Evolutionary conservation across 1,140 invertebrate species (phyloP), one percentile per base, ranked within the genome.

Genomic region (Lineus longissimus): DNA sequence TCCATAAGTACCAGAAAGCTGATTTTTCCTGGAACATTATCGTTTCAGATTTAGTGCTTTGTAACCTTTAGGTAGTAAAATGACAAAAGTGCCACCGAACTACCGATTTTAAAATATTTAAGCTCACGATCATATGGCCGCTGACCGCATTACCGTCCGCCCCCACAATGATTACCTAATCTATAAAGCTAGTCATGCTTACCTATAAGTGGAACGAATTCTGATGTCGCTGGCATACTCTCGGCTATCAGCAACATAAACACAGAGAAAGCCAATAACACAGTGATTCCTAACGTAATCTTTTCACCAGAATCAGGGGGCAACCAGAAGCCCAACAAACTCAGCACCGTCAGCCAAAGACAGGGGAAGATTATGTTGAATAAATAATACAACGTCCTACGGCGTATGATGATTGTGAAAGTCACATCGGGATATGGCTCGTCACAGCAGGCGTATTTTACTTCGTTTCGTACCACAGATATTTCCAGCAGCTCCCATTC

Each of bases 351-450:
- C 73, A 87, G 82, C 85, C 86, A 86, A 63, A 86, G 82, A 72
- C 86, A 87, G 2, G 86, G 86, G 61, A 86, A 81, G 11, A 87
- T 84, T 6, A 87, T 83, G 71, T 87, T 87, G 76, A 86, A 86
- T 71, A 86, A 79, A 71, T 86, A 86, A 87, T 99, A 99, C 65
- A 99, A 87, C 58, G 96, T 98, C 81, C 97, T 89, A 79, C 97
- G 87, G 76, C 96, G 87, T 83, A 99, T 98, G 80, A 95, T 90
- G 76, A 87, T 72, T 4, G 78, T 84, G 43, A 86, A 84, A 2
- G 84, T 86, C 2, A 86, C 83, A 68, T 86, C 85, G 0, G 86
- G 85, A 71, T 85, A 87, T 2, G 84, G 85, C 68, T 85, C 84
- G 1, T 66, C 69, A 70, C 85, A 86, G 68, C 85, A 86, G n/a